Evolutionary conservation across 1,140 invertebrate genomes (phyloP).

Genomic region (Lasioglossum albipes): DNA sequence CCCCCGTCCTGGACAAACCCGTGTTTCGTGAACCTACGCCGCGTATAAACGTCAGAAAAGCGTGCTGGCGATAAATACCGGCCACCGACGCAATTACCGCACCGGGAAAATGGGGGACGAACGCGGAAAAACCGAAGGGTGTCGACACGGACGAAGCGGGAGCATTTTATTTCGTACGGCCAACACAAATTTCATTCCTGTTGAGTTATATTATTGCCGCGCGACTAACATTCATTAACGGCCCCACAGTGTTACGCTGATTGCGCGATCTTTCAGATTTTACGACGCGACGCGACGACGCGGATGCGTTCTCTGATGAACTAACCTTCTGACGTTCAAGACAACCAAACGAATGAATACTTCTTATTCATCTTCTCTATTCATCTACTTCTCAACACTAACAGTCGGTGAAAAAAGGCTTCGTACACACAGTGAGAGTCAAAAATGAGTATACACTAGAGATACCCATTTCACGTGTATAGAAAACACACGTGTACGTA

Average conservation of each 20-base stretch:
- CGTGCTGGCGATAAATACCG: slow-evolving; percentile 34
- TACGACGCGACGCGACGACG: background rate
- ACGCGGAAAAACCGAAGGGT: background rate
- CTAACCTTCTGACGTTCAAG: too few species aligned
- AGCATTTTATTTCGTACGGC: background rate
- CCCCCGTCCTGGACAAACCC: background rate
- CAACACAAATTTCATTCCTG: slow-evolving; percentile 7
- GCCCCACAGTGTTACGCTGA: background rate
- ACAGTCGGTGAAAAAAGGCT: too few species aligned
- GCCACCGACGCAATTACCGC: slow-evolving; percentile 15
- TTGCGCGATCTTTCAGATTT: slow-evolving; percentile 10
- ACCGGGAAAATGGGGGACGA: background rate
- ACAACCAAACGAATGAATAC: too few species aligned
- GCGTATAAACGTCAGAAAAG: background rate
- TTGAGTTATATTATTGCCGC: slow-evolving; percentile 8
- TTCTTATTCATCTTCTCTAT: too few species aligned
- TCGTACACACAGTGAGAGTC: too few species aligned
- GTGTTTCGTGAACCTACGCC: background rate
- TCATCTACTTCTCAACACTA: too few species aligned
- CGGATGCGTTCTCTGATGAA: too few species aligned
- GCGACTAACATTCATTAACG: background rate
- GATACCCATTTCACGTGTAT: too few species aligned
- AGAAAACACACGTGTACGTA: too few species aligned
- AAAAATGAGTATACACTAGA: too few species aligned
- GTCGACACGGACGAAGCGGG: background rate